A percentile compares a stretch with the other conserved stretches of the same genome.
phyloP scores from a whole-genome alignment of 2,888 invertebrate genomes.

The Folsomia candida region DNA sequence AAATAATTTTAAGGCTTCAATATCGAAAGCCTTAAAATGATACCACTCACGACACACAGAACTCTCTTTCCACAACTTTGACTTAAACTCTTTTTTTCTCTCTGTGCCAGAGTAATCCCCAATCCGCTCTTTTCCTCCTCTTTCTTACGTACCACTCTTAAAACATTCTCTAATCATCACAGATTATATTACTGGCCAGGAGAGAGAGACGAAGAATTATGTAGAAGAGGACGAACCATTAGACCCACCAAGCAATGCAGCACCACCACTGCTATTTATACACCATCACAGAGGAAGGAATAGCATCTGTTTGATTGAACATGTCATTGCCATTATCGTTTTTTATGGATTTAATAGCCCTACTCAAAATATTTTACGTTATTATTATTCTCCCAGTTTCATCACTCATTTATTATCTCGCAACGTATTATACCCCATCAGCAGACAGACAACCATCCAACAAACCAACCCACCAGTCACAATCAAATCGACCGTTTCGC shows the following conservation, averaged over 20 bases:
- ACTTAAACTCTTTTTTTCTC: constrained; percentile 18
- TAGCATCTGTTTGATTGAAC: constrained; percentile 20
- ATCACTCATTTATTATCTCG: too few relatives aligned
- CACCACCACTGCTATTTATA: neutral
- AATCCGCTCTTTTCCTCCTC: constrained; percentile 10
- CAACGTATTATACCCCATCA: too few relatives aligned
- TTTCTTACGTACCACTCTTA: neutral
- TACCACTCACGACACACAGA: neutral
- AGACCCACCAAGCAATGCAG: neutral
- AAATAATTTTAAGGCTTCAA: constrained; percentile 19
- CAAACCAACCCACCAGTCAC: neutral
- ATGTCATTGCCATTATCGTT: constrained; percentile 16
- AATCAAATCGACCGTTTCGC: neutral
- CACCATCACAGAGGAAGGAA: neutral
- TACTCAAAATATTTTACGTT: constrained; percentile 6
- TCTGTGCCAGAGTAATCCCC: neutral
- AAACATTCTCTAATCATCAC: constrained; percentile 13
- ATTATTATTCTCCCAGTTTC: neutral
- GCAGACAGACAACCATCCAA: neutral
- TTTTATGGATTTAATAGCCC: constrained; percentile 12
- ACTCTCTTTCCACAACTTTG: constrained; percentile 6
- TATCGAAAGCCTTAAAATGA: constrained; percentile 13
- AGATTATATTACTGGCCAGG: constrained; percentile 22
- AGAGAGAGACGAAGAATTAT: too few relatives aligned
- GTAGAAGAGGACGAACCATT: too few relatives aligned